Percentiles rank a stretch among this genome's conserved stretches.
Evolutionary conservation across 1,140 invertebrate species (phyloP).

Genomic region (Danaus plexippus): DNA sequence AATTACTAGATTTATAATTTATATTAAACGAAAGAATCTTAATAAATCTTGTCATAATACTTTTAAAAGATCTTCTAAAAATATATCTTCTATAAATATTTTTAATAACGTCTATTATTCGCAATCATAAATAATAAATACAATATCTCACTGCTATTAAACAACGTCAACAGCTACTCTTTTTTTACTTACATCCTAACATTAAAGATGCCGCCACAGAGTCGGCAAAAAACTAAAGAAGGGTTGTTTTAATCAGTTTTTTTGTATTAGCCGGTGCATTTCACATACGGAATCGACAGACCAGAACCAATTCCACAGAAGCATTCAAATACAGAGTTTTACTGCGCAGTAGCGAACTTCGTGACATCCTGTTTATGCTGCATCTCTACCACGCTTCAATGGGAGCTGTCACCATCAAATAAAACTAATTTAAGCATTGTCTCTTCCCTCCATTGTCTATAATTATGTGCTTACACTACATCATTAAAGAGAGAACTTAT

Average conservation of each 20-base stretch:
- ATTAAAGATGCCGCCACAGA: constrained; percentile 24
- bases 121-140: too few species aligned
- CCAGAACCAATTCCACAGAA: constrained; percentile 39
- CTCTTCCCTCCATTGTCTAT: constrained; percentile 27
- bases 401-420: constrained; percentile 41
- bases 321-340: constrained; percentile 28
- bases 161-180: too few species aligned
- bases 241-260: constrained; percentile 44
- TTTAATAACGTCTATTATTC: too few species aligned
- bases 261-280: constrained; percentile 40
- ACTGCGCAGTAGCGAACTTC: constrained; percentile 41
- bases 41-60: too few species aligned
- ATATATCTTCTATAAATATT: too few species aligned
- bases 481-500: constrained; percentile 17
- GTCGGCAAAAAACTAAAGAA: constrained; percentile 33
- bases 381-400: constrained; percentile 23
- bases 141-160: too few species aligned
- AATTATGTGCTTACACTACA: constrained; percentile 9
- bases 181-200: not conserved
- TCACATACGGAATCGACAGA: constrained; percentile 44
- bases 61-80: too few species aligned
- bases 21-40: too few species aligned
- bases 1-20: too few species aligned
- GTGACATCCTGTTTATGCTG: constrained; percentile 52
- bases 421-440: constrained; percentile 56